A percentile compares a stretch with the other conserved stretches of the same genome.
phyloP scores from a whole-genome alignment of 2,797 vertebrate genomes.

The Sebastiscus albofasciatus region DNA sequence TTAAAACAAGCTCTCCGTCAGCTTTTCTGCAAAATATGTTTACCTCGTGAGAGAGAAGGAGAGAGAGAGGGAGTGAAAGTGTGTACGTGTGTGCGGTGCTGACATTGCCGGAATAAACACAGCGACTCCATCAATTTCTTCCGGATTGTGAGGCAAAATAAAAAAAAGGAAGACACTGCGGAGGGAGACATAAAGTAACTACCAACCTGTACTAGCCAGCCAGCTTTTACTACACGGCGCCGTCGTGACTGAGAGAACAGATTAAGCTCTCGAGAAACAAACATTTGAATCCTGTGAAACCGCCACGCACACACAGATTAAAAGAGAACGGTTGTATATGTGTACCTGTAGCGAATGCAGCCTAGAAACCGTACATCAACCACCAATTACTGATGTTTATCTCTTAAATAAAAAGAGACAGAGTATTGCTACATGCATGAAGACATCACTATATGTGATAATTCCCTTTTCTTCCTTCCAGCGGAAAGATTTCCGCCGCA shows the following conservation, averaged over 20 bases:
- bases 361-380: constrained; percentile 58
- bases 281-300: constrained; percentile 55
- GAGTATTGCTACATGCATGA: constrained; percentile 71
- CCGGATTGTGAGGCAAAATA: constrained; percentile 64
- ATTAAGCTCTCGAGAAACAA: constrained; percentile 58
- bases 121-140: constrained; percentile 78
- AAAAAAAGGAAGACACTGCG: constrained; percentile 57
- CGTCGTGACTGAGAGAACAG: constrained; percentile 43
- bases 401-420: constrained; percentile 77
- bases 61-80: constrained; percentile 41
- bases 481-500: constrained; percentile 59
- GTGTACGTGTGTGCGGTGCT: constrained; percentile 56
- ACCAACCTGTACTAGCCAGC: constrained; percentile 47
- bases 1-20: constrained; percentile 85
- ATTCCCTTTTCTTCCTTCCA: constrained; percentile 70
- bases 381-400: constrained; percentile 80
- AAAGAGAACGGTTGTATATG: constrained; percentile 45
- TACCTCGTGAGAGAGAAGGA: constrained; percentile 67
- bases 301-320: constrained; percentile 42
- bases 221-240: constrained; percentile 48
- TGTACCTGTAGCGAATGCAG: constrained; percentile 60
- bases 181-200: constrained; percentile 64
- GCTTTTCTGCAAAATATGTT: constrained; percentile 84
- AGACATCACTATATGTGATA: constrained; percentile 69
- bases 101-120: constrained; percentile 76